Base-by-base conservation (phyloP, 2,113 vertebrate species). In the Accipiter virgatus region DNA sequence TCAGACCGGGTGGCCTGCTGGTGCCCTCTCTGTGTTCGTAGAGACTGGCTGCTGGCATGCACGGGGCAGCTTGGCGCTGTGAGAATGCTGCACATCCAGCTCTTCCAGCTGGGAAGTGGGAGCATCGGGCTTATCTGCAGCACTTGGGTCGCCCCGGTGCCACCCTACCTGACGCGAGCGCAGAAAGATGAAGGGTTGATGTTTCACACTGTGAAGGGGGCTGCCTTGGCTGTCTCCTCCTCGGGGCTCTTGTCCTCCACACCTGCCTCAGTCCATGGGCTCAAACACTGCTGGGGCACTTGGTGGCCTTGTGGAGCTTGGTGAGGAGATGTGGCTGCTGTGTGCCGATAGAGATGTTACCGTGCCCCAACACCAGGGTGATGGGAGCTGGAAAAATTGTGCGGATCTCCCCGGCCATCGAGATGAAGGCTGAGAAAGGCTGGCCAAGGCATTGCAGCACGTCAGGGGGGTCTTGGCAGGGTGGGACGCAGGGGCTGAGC, bases 61-160 rank as follows among this genome's bases (percentile, higher is more conserved):
- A 5, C 0, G 0, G 42, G 53, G 13, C 16, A 58, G 23, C 48
- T 58, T 58, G 56, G 65, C 2, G 2, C 48, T 58, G 82, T 0
- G 1, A 38, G 23, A 79, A 47, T 0, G 3, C 18, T 55, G 66
- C 25, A 11, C 56, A 13, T 31, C 11, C 34, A 56, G 81, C 32
- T 55, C 38, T 23, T 32, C 16, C 36, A 68, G 29, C 25, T 48
- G 72, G 36, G 14, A 59, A 62, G 11, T 3, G 7, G 38, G n/a
- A 75, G 21, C 1, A 1, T 17, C 31, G 32, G 8, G 27, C 40
- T 65, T 14, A 4, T 38, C 20, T 52, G 27, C 29, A 34, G 36
- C 21, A 13, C 0, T 0, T 23, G 47, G 12, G 36, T 61, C 14
- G 2, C 12, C 50, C 20, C 0, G 1, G 26, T 0, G 0, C 1